Percentiles rank a stretch among this genome's conserved stretches.
Evolutionary conservation across 2,113 vertebrate genomes (phyloP).

Genomic region (Cyphomyrus plagiostoma): DNA sequence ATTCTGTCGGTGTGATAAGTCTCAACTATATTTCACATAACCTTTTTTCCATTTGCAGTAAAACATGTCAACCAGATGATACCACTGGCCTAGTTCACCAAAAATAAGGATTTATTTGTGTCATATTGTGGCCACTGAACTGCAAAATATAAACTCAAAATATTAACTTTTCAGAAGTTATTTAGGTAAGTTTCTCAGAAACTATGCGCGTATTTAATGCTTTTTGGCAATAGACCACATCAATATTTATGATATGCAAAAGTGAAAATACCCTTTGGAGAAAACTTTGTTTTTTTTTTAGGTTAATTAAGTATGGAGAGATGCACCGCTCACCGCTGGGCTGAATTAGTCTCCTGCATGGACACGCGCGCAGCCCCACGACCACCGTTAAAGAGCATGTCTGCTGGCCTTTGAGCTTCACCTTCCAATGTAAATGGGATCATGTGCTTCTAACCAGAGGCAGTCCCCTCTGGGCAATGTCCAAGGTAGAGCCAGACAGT

Average conservation of each 20-base stretch:
- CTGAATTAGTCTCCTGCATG: neutral
- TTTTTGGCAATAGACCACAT: neutral
- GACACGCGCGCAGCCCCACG: neutral
- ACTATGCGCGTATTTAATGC: neutral
- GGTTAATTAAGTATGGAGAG: neutral
- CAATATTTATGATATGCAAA: neutral
- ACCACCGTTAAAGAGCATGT: neutral
- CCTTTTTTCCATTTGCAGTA: neutral
- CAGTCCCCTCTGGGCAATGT: neutral
- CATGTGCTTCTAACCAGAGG: neutral
- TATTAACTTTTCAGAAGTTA: neutral
- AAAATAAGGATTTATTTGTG: neutral
- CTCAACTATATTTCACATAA: neutral
- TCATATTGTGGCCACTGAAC: neutral
- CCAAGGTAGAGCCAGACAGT: neutral
- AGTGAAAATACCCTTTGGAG: neutral
- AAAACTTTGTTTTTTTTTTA: neutral
- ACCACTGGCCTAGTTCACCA: neutral
- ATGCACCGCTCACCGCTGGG: neutral
- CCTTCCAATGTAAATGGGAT: neutral
- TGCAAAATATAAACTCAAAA: neutral
- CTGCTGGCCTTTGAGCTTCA: neutral
- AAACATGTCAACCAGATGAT: neutral
- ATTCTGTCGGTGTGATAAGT: neutral
- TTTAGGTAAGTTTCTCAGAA: neutral